Conservation (phyloP, 2,797 vertebrate species). For the Acrossocheilus wenchowensis region DNA sequence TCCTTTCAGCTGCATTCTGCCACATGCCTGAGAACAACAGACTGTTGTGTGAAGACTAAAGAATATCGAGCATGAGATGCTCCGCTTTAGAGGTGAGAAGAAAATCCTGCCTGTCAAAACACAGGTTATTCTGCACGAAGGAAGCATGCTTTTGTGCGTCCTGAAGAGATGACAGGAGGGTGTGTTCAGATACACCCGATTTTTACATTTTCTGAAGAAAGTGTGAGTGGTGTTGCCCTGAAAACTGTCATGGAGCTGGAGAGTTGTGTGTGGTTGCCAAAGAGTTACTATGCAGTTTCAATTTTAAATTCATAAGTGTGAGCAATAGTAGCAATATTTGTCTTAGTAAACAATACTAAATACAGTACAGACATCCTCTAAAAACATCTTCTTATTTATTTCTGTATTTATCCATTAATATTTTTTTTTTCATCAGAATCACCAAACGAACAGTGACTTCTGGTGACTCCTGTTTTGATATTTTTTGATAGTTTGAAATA, state of each 20-base stretch:
- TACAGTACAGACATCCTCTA: not conserved
- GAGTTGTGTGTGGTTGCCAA: not conserved
- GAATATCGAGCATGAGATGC: constrained; percentile 38
- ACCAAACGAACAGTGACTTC: constrained; percentile 32
- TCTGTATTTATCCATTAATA: constrained; percentile 45
- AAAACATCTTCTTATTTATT: constrained; percentile 46
- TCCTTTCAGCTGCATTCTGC: constrained; percentile 43
- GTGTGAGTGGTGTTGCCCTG: not conserved
- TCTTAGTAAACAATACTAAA: constrained; percentile 13
- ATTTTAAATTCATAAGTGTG: not conserved
- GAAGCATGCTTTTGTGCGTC: constrained; percentile 54
- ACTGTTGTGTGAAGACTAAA: constrained; percentile 53
- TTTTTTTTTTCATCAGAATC: constrained; percentile 51
- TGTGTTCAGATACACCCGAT: not conserved
- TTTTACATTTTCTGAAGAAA: not conserved
- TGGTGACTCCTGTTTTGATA: not conserved
- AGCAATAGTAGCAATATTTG: not conserved
- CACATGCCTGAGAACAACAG: constrained; percentile 56
- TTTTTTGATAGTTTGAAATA: not conserved
- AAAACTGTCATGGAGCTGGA: not conserved
- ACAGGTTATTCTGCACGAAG: constrained; percentile 45
- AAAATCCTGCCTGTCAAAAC: constrained; percentile 60
- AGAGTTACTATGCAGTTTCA: not conserved
- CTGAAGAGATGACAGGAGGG: not conserved
- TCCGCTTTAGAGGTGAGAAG: constrained; percentile 50